Percentiles rank a stretch among this genome's conserved stretches.
Conservation (phyloP, 2,888 invertebrate species). For the Drosophila stalkeri region DNA sequence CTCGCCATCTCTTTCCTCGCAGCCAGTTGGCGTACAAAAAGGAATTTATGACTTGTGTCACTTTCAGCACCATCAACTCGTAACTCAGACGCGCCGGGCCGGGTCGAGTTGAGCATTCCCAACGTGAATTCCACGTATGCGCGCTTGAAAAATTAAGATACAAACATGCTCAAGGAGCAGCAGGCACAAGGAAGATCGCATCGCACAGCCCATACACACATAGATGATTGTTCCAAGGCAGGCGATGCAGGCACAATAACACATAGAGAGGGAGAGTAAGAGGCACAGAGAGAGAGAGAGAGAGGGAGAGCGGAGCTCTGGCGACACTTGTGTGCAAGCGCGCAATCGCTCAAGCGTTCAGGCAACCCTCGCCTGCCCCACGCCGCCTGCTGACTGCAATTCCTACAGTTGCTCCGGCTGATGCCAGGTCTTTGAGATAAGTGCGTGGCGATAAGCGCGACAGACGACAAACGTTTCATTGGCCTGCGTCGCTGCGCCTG, state of each 20-base stretch:
- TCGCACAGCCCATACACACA: constrained; percentile 39
- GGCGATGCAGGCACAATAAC: constrained; percentile 33
- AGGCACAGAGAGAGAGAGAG: neutral
- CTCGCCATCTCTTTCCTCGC: neutral
- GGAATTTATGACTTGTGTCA: constrained; percentile 84
- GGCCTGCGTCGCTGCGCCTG: constrained; percentile 64
- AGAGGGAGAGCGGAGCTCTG: constrained; percentile 10
- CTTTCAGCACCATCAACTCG: constrained; percentile 80
- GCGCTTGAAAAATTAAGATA: constrained; percentile 80
- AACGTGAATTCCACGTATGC: constrained; percentile 72
- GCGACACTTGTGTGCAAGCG: constrained; percentile 65
- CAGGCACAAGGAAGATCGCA: constrained; percentile 63
- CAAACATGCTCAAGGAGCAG: constrained; percentile 74
- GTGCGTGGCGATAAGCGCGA: constrained; percentile 78
- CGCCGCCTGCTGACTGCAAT: constrained; percentile 4
- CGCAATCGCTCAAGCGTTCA: constrained; percentile 62
- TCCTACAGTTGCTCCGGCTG: constrained; percentile 24
- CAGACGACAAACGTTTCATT: constrained; percentile 68
- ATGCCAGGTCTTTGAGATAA: constrained; percentile 62
- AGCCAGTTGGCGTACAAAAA: constrained; percentile 59
- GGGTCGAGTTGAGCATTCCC: constrained; percentile 28
- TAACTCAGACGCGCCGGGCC: constrained; percentile 73
- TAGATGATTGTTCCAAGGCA: constrained; percentile 54
- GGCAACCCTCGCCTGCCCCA: constrained; percentile 32
- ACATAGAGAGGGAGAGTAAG: neutral